Evolutionary conservation across 2,113 vertebrate species (phyloP), one percentile per base, ranked within the genome.

Genomic region (Nothoprocta perdicaria): DNA sequence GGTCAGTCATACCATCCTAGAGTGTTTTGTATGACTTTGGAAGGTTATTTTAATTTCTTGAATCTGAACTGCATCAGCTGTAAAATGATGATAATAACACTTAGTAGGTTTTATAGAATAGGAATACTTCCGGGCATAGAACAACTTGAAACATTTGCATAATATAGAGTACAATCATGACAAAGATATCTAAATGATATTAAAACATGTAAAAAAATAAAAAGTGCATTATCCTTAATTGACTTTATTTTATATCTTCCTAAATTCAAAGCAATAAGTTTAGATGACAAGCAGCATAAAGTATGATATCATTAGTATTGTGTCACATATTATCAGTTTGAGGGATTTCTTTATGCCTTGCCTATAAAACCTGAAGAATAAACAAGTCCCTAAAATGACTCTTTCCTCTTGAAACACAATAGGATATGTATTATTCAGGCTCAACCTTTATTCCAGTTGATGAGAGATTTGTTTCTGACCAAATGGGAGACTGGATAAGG

Each of bases 381-480:
- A 82, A 38, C 19, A n/a, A 52, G 3, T 75, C 8, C 52, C 48
- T 43, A 7, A 9, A 91, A 78, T 7, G 26, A 27, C 6, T 31
- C 17, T 62, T 79, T 3, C 9, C 3, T 80, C 38, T 63, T 48
- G 12, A 65, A 14, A 6, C 19, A 58, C 5, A 15, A 14, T 5
- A 33, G 4, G 21, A 4, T 29, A 8, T 4, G 0, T 45, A 8
- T 45, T 1, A 0, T 57, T 58, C 41, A 80, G 8, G 4, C 5
- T 80, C 18, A 6, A 4, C 60, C 13, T 65, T 55, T 73, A 22
- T 43, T 26, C 2, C 2, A 50, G 6, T 0, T 69, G 10, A 1
- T 89, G 12, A 43, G 13, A 63, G 2, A 5, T 17, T 23, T 58
- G 78, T 27, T 10, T 74, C 38, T 77, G 33, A 45, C 14, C 10